Evolutionary conservation across 2,797 vertebrate species (phyloP).

Genomic region (Poeciliopsis turneri): DNA sequence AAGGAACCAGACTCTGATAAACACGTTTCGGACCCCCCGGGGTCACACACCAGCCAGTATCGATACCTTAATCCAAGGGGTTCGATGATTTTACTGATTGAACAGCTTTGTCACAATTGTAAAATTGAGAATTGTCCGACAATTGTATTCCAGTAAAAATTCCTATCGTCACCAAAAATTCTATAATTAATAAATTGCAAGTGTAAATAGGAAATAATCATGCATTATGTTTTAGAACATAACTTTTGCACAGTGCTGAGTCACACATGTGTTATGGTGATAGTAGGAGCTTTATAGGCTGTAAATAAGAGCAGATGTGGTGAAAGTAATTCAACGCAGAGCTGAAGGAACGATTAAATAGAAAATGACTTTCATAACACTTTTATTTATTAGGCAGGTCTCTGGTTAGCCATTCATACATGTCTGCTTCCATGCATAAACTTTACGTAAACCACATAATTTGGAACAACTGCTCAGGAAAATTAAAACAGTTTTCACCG

Average conservation of each 20-base stretch:
- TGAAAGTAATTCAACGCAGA: slow-evolving; percentile 4
- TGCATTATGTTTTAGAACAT: slow-evolving; percentile 17
- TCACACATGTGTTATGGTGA: slow-evolving; percentile 7
- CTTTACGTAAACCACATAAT: not conserved
- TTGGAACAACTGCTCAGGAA: not conserved
- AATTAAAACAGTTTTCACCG: not conserved
- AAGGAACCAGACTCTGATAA: slow-evolving; percentile 8
- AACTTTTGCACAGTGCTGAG: slow-evolving; percentile 29
- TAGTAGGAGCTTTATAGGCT: slow-evolving; percentile 12
- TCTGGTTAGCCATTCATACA: not conserved
- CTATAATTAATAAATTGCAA: slow-evolving; percentile 10
- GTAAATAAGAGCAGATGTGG: slow-evolving; percentile 38
- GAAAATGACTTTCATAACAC: not conserved
- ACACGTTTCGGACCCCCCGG: not conserved
- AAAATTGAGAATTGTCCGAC: slow-evolving; percentile 10
- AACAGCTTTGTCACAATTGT: slow-evolving; percentile 42
- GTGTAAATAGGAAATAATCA: slow-evolving; percentile 27
- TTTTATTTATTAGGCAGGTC: not conserved
- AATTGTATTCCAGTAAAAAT: slow-evolving; percentile 47
- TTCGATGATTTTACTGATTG: slow-evolving; percentile 36
- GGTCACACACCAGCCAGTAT: slow-evolving; percentile 18
- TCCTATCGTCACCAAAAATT: slow-evolving; percentile 25
- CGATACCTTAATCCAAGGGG: slow-evolving; percentile 35
- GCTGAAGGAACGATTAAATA: not conserved
- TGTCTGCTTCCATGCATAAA: not conserved